phyloP scores from a whole-genome alignment of 2,797 vertebrate genomes.

The Chaenodraco wilsoni region DNA sequence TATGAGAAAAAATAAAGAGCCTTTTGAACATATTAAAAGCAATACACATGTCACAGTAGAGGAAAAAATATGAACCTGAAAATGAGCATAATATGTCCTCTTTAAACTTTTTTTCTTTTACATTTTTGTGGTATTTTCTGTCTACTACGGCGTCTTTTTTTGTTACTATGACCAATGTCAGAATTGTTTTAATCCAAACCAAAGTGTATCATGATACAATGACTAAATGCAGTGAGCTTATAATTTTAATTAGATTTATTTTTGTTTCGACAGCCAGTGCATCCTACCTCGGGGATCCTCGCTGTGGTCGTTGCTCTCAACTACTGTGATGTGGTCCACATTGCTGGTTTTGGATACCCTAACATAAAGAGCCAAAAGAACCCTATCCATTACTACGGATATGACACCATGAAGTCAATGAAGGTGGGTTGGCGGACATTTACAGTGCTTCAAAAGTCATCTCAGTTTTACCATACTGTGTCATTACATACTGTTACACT shows the following conservation, averaged over 20 bases:
- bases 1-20: too few relatives aligned
- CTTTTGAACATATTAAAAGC: too few relatives aligned
- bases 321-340: slow-evolving; percentile 92
- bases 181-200: too few relatives aligned
- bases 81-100: too few relatives aligned
- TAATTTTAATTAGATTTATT: background rate
- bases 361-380: slow-evolving; percentile 79
- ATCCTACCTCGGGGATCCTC: slow-evolving; percentile 90
- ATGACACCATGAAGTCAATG: slow-evolving; percentile 91
- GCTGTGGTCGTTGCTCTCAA: slow-evolving; percentile 93
- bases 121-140: too few relatives aligned
- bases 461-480: background rate
- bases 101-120: too few relatives aligned
- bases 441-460: background rate
- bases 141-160: too few relatives aligned
- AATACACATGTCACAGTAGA: too few relatives aligned
- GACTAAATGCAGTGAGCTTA: background rate
- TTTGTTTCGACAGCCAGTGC: slow-evolving; percentile 81
- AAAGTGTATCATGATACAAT: background rate
- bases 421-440: slow-evolving; percentile 77
- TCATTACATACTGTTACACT: background rate
- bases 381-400: slow-evolving; percentile 93
- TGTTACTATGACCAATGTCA: too few relatives aligned
- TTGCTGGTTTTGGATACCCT: slow-evolving; percentile 95
- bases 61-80: too few relatives aligned